Percentiles rank a stretch among this genome's conserved stretches.
Evolutionary conservation across 2,888 invertebrate species (phyloP).

Genomic region (Acronicta leporina): DNA sequence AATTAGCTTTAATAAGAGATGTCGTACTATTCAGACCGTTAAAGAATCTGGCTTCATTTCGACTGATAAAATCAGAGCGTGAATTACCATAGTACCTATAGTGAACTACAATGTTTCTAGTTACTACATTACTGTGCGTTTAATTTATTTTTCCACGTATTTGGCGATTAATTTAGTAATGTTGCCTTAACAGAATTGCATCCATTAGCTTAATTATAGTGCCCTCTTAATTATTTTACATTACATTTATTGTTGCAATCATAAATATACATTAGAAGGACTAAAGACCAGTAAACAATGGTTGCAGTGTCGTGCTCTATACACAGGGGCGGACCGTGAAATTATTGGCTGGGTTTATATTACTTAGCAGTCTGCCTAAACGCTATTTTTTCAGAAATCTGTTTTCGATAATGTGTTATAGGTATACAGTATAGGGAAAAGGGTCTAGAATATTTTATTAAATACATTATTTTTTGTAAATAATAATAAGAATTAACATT

Average conservation of each 20-base stretch:
- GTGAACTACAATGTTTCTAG: slow-evolving; percentile 22
- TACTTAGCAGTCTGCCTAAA: too few relatives aligned
- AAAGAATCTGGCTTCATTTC: slow-evolving; percentile 34
- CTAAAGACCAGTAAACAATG: too few relatives aligned
- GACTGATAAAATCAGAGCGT: slow-evolving; percentile 50
- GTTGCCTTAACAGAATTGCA: background rate
- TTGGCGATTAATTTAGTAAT: slow-evolving; percentile 21
- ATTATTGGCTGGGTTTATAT: too few relatives aligned
- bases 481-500: too few relatives aligned
- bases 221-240: background rate
- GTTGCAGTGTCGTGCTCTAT: background rate
- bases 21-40: slow-evolving; percentile 50
- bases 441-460: too few relatives aligned
- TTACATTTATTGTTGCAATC: slow-evolving; percentile 18
- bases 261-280: background rate
- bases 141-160: slow-evolving; percentile 25
- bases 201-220: slow-evolving; percentile 13
- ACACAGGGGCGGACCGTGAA: too few relatives aligned
- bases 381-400: too few relatives aligned
- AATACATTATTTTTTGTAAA: too few relatives aligned
- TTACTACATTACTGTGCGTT: slow-evolving; percentile 15
- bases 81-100: slow-evolving; percentile 27
- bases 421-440: too few relatives aligned
- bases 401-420: too few relatives aligned
- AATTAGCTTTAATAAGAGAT: slow-evolving; percentile 38